Conservation (phyloP, 2,113 vertebrate species). For the Takifugu flavidus region DNA sequence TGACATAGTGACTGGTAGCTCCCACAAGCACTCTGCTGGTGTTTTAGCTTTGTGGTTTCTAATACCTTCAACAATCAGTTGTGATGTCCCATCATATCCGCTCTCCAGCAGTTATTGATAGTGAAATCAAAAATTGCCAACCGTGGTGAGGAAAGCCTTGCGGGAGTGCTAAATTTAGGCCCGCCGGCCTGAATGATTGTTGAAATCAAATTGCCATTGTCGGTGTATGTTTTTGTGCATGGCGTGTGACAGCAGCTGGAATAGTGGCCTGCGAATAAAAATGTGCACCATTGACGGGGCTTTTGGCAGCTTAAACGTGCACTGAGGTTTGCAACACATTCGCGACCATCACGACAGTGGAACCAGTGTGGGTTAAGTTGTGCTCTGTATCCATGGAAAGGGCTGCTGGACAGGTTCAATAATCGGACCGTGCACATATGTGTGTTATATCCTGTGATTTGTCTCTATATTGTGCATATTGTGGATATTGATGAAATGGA, state of each 20-base stretch:
- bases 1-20: background rate
- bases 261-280: constrained; percentile 44
- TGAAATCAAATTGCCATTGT: constrained; percentile 56
- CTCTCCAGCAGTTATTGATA: constrained; percentile 12
- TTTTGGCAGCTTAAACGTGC: constrained; percentile 28
- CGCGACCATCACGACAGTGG: background rate
- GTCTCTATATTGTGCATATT: too few species aligned
- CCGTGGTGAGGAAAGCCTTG: constrained; percentile 18
- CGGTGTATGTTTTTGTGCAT: constrained; percentile 43
- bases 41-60: constrained; percentile 18
- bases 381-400: too few species aligned
- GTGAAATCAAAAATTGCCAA: constrained; percentile 39
- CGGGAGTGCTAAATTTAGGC: constrained; percentile 51
- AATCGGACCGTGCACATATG: constrained; percentile 13
- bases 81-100: constrained; percentile 53
- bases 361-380: too few species aligned
- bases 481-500: too few species aligned
- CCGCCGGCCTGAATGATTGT: constrained; percentile 49
- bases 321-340: constrained; percentile 18
- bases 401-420: background rate
- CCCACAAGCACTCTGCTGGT: background rate
- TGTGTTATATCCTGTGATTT: constrained; percentile 1
- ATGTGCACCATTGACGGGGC: constrained; percentile 43
- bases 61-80: constrained; percentile 30
- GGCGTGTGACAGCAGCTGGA: constrained; percentile 56